Evolutionary conservation across 2,113 vertebrate species (phyloP).

Genomic region (Melanerpes formicivorus): DNA sequence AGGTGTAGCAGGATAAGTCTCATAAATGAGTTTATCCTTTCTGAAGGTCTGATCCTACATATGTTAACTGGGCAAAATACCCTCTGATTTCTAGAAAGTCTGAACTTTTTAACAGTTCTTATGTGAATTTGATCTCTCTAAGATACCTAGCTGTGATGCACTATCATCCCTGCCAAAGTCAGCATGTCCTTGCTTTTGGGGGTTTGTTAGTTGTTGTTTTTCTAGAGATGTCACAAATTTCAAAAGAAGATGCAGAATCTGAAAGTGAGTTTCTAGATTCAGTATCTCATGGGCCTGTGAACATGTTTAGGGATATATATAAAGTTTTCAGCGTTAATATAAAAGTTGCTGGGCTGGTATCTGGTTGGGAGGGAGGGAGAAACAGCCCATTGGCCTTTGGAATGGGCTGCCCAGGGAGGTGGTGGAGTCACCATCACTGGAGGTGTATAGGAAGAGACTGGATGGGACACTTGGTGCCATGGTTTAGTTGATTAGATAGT

Average conservation of each 20-base stretch:
- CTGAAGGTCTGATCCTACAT: not conserved
- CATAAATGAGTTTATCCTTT: not conserved
- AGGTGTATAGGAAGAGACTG: no score
- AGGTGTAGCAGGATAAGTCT: not conserved
- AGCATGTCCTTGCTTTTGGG: not conserved
- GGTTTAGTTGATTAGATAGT: no score
- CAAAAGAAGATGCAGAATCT: not conserved
- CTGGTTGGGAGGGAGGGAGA: not conserved
- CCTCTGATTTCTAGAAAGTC: not conserved
- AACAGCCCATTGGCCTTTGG: no score
- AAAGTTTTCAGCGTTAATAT: not conserved
- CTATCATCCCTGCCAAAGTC: not conserved
- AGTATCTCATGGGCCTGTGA: not conserved
- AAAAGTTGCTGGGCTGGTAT: not conserved
- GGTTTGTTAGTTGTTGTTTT: not conserved
- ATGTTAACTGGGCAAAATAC: not conserved
- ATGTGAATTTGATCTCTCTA: not conserved
- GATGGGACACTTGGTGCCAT: no score
- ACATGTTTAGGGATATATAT: rapidly evolving
- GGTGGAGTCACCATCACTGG: no score
- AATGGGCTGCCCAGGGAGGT: no score
- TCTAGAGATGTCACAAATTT: not conserved
- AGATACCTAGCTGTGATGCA: not conserved
- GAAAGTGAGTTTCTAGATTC: not conserved
- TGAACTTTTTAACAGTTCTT: not conserved